Conservation (phyloP, 23 tunicate species). For the Halocynthia aurantium region DNA sequence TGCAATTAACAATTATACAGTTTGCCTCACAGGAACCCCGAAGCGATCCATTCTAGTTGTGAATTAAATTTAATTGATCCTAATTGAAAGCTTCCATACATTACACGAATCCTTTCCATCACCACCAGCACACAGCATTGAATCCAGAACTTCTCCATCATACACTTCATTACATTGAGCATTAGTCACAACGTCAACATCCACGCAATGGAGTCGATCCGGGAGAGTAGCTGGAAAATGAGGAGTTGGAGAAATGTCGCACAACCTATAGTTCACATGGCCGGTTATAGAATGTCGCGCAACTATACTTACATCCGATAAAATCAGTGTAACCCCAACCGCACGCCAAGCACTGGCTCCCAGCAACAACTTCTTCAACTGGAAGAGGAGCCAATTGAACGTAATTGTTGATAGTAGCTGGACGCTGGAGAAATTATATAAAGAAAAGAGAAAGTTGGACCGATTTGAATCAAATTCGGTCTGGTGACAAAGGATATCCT, state of each 20-base stretch:
- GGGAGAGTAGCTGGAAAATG: constrained; percentile 30
- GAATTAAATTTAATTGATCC: no score
- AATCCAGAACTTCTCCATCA: constrained; percentile 35
- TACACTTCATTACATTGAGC: constrained; percentile 71
- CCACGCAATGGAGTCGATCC: constrained; percentile 45
- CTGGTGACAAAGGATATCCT: no score
- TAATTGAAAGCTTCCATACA: constrained; percentile 34
- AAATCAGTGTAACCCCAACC: constrained; percentile 77
- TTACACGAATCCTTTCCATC: constrained; percentile 67
- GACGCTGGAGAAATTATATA: constrained; percentile 11
- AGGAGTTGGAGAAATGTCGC: background rate
- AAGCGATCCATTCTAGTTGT: no score
- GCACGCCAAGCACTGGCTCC: constrained; percentile 44
- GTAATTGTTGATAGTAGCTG: constrained; percentile 43
- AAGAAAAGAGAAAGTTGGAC: no score
- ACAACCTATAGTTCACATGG: background rate
- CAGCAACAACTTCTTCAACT: constrained; percentile 19
- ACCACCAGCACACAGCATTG: constrained; percentile 61
- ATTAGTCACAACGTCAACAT: constrained; percentile 33
- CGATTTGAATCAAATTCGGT: no score
- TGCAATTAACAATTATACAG: no score
- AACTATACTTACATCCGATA: constrained; percentile 44
- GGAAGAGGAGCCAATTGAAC: constrained; percentile 41
- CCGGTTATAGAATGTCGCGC: background rate
- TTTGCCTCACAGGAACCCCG: no score